Percentiles rank a stretch among this genome's conserved stretches.
These are phyloP conservation scores for Pteronura brasiliensis DNA, from an alignment of 2,113 vertebrate species.

Conservation along the genomic window DNA sequence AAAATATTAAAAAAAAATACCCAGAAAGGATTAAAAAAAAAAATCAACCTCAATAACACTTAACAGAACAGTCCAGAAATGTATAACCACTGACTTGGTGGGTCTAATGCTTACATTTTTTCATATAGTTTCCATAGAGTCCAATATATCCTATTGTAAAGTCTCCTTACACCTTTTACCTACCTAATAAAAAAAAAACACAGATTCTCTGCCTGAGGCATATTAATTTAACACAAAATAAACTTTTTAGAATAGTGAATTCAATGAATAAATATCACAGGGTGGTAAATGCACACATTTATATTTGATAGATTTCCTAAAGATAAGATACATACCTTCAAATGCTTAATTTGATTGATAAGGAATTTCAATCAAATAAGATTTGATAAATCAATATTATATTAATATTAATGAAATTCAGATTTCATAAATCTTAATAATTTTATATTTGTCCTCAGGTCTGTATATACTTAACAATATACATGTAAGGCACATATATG, in stretches of 20 bases:
- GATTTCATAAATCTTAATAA: not conserved
- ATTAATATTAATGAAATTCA: no score
- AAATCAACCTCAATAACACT: not conserved
- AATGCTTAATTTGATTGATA: not conserved
- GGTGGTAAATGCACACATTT: not conserved
- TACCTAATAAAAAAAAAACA: not conserved
- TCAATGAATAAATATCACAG: not conserved
- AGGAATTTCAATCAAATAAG: not conserved
- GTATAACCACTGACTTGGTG: not conserved
- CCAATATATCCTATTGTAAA: not conserved
- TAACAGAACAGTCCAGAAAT: not conserved
- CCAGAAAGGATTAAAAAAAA: not conserved
- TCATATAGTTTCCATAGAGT: not conserved
- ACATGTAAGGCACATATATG: not conserved
- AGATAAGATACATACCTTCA: not conserved
- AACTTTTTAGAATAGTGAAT: not conserved
- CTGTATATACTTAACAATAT: not conserved
- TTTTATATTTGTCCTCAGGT: not conserved
- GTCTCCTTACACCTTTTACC: not conserved
- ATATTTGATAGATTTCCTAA: not conserved
- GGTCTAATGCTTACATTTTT: not conserved
- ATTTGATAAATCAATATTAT: no score
- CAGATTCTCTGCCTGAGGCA: not conserved
- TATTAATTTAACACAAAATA: not conserved
- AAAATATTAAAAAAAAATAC: not conserved